Conservation (phyloP, 2,797 vertebrate species). For the Distichodus sexfasciatus region DNA sequence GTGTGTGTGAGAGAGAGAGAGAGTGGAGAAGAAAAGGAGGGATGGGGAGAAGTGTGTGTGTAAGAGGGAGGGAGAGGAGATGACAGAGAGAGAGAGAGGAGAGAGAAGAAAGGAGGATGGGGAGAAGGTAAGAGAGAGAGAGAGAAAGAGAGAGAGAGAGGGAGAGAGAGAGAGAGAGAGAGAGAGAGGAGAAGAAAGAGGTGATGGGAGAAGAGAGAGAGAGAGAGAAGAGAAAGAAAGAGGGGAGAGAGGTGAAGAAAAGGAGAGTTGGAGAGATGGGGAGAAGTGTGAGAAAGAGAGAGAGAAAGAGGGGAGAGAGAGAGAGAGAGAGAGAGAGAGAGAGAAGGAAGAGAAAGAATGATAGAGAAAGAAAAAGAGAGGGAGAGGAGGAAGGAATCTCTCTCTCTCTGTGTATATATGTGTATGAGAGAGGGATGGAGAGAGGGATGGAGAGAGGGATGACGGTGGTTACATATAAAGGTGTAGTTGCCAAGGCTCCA, state of each 20-base stretch:
- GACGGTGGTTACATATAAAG: constrained; percentile 38
- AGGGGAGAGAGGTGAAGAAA: neutral
- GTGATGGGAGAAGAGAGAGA: neutral
- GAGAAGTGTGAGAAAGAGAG: neutral
- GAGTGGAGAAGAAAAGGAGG: neutral
- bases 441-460: constrained; percentile 33
- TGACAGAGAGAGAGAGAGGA: neutral
- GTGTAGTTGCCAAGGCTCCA: constrained; percentile 66
- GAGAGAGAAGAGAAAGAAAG: neutral
- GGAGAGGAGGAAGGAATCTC: constrained; percentile 48
- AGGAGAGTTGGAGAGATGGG: neutral
- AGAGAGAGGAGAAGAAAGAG: neutral
- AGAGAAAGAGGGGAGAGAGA: constrained; percentile 46
- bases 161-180: neutral
- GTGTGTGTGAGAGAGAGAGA: neutral
- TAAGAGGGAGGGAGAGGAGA: neutral
- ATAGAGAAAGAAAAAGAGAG: neutral
- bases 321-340: neutral
- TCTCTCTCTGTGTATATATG: too few species aligned
- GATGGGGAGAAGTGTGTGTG: too few species aligned
- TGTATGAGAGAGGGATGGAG: too few species aligned
- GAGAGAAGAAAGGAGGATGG: neutral
- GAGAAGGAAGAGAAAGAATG: neutral
- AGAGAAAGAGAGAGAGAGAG: neutral
- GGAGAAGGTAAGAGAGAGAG: neutral